Conservation (phyloP, 1,140 invertebrate species). For the Pinna nobilis region DNA sequence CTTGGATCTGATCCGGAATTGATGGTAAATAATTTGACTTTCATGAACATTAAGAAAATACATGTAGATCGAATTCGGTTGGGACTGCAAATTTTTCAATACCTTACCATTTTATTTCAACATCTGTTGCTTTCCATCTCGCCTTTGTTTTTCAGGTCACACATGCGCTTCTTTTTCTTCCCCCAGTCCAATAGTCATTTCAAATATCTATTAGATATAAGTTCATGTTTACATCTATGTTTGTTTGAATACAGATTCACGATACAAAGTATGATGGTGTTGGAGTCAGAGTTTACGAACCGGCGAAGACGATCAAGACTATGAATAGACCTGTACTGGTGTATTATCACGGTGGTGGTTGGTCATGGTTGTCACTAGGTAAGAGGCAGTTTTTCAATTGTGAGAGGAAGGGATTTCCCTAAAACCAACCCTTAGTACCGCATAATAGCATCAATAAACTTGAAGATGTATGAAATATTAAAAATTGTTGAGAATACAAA, state of each 20-base stretch:
- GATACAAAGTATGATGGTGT: constrained; percentile 41
- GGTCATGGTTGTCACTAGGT: constrained; percentile 48
- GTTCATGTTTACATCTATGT: no score
- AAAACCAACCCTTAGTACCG: no score
- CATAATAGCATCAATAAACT: no score
- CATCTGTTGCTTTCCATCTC: no score
- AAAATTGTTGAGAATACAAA: no score
- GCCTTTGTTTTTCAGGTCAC: no score
- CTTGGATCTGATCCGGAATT: constrained; percentile 51
- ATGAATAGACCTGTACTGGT: constrained; percentile 43
- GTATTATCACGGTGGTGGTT: constrained; percentile 53
- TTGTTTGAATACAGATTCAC: constrained; percentile 24
- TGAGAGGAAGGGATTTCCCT: neutral
- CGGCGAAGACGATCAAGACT: neutral
- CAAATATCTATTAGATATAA: no score
- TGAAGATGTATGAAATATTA: no score
- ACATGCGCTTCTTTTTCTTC: no score
- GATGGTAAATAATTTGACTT: constrained; percentile 31
- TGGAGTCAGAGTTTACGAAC: constrained; percentile 46
- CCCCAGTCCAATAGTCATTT: no score
- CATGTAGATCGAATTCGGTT: neutral
- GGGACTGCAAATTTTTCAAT: neutral
- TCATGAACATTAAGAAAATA: neutral
- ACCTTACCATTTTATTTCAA: no score
- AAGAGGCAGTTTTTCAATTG: neutral